phyloP scores from a whole-genome alignment of 2,888 invertebrate genomes.

The Limnephilus auricula region DNA sequence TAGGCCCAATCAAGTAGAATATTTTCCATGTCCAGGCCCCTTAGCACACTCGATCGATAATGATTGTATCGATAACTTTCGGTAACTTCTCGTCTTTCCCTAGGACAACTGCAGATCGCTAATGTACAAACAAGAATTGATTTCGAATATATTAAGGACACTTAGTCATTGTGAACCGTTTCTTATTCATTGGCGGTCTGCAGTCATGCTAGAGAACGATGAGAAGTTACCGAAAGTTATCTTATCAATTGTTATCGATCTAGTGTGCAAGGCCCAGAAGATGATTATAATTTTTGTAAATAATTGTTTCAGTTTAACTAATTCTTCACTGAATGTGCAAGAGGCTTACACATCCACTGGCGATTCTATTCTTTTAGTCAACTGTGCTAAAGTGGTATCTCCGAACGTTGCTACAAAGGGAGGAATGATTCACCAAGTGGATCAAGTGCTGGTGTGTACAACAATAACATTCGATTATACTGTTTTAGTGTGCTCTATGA shows the following conservation, averaged over 20 bases:
- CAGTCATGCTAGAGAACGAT: too few relatives aligned
- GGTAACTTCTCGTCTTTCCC: too few relatives aligned
- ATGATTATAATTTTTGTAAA: background rate
- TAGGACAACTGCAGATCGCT: too few relatives aligned
- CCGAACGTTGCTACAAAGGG: conserved; percentile 81
- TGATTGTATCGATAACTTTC: too few relatives aligned
- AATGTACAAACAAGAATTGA: too few relatives aligned
- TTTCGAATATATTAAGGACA: too few relatives aligned
- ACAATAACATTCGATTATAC: background rate
- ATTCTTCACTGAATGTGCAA: background rate
- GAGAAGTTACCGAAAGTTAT: too few relatives aligned
- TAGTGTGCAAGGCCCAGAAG: too few relatives aligned
- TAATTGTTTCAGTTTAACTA: background rate
- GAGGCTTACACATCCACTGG: background rate
- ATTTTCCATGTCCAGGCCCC: background rate
- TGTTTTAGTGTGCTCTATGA: background rate
- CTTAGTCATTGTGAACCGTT: too few relatives aligned
- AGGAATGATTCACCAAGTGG: conserved; percentile 82
- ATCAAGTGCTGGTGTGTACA: conserved; percentile 74
- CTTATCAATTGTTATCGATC: too few relatives aligned
- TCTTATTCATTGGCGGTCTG: too few relatives aligned
- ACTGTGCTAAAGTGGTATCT: conserved; percentile 81
- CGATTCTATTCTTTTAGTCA: conserved; percentile 77
- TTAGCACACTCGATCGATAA: too few relatives aligned
- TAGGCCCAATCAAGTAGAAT: background rate